Conservation (phyloP, 2,797 vertebrate species). For the Atherinosoma microstoma region DNA sequence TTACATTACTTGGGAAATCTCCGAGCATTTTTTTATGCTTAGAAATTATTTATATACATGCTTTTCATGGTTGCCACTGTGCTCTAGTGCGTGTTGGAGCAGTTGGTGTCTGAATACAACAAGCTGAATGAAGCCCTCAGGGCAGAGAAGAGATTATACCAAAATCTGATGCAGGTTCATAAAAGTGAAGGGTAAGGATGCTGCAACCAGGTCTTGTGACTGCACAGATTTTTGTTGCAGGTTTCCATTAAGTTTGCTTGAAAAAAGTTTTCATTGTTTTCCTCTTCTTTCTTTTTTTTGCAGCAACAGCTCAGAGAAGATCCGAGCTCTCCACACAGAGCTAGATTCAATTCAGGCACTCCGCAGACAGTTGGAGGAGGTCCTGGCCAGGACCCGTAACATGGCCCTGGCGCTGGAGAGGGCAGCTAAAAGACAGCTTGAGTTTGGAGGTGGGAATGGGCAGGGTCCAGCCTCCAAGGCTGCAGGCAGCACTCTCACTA, state of each 20-base stretch:
- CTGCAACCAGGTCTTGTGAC: neutral
- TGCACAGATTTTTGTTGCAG: neutral
- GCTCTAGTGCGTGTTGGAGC: conserved; percentile 85
- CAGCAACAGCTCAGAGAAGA: conserved; percentile 82
- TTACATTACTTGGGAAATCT: neutral
- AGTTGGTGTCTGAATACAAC: conserved; percentile 88
- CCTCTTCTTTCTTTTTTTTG: neutral
- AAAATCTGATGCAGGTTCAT: conserved; percentile 87
- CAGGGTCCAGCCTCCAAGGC: conserved; percentile 86
- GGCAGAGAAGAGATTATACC: conserved; percentile 91
- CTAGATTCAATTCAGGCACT: conserved; percentile 90
- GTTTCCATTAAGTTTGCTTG: neutral
- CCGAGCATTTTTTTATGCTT: neutral
- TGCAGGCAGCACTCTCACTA: conserved; percentile 77
- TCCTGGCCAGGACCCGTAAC: conserved; percentile 89
- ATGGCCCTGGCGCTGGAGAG: conserved; percentile 88
- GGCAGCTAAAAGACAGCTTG: conserved; percentile 78
- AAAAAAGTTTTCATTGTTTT: neutral
- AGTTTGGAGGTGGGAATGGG: conserved; percentile 96
- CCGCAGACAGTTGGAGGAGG: conserved; percentile 90
- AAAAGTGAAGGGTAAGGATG: conserved; percentile 86
- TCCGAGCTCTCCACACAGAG: conserved; percentile 87
- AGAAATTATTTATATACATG: neutral
- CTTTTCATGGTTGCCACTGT: neutral
- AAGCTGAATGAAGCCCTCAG: conserved; percentile 90